Evolutionary conservation across 2,888 invertebrate species (phyloP).

Genomic region (Aplocera efformata): DNA sequence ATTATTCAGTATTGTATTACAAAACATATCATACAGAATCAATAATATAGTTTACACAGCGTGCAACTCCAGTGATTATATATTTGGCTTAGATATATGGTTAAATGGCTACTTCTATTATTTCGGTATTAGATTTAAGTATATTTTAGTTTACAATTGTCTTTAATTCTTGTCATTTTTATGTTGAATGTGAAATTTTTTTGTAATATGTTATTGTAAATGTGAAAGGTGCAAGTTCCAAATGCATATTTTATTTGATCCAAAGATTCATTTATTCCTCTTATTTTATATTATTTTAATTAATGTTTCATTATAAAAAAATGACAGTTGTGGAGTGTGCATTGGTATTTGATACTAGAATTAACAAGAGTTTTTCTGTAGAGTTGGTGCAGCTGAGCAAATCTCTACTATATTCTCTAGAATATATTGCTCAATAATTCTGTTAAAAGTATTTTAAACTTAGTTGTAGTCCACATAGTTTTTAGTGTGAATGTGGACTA

Average conservation of each 20-base stretch:
- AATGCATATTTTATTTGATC: conserved; percentile 76
- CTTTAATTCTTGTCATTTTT: conserved; percentile 70
- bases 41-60: conserved; percentile 53
- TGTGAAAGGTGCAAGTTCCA: conserved; percentile 73
- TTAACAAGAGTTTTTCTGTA: conserved; percentile 69
- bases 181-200: conserved; percentile 66
- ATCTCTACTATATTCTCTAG: conserved; percentile 77
- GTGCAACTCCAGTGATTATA: conserved; percentile 58
- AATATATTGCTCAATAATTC: conserved; percentile 80
- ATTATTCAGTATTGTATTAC: conserved; percentile 70
- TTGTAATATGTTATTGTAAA: conserved; percentile 48
- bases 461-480: conserved; percentile 70
- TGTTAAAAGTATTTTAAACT: conserved; percentile 75
- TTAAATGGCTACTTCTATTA: conserved; percentile 68
- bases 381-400: conserved; percentile 79
- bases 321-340: conserved; percentile 77
- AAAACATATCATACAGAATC: conserved; percentile 77
- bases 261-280: conserved; percentile 75
- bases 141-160: conserved; percentile 61
- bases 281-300: conserved; percentile 46
- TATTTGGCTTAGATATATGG: conserved; percentile 53
- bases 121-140: conserved; percentile 76
- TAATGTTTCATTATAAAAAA: conserved; percentile 58
- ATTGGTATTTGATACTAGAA: conserved; percentile 74
- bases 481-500: conserved; percentile 66